Evolutionary conservation across 2,797 vertebrate genomes (phyloP), one percentile per base, ranked within the genome.

Genomic region (Amniataba percoides): DNA sequence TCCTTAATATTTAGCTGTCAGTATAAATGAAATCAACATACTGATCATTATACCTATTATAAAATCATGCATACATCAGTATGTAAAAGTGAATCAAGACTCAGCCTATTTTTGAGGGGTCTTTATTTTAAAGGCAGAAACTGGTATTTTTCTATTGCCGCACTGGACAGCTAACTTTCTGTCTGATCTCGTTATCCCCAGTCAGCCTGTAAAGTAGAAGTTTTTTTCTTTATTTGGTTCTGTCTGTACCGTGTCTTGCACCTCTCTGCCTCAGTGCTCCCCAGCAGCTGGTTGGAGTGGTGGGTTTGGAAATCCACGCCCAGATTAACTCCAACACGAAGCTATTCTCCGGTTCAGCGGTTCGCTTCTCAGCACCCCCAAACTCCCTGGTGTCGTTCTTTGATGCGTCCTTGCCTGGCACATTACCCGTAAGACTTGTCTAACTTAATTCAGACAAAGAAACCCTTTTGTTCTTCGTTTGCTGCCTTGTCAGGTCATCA

Each of bases 301-400:
- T 99, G 34, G 98, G 98, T 61, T 86, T 99, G 93, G 98, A 99
- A 94, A 93, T 99, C 88, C 98, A 99, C 39, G 97, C 97, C 21
- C 98, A 99, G 93, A 98, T 99, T 84, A 95, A 95, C 78, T 98
- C 98, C 66, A 95, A 92, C 67, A 97, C 97, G 57, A 99, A 99
- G 86, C 95, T 99, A 63, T 99, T 99, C 92, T 99, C 98, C 11
- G 94, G 96, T 82, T 97, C 98, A 46, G 71, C 90, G 52, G 98
- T 98, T 63, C 82, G 89, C 66, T 99, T 99, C 95, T 94, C 93
- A 55, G 96, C 97, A 56, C 97, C 98, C 75, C 98, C 98, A 19
- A 99, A 99, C 89, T 98, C 98, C 65, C 93, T 95, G 81, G 98
- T 99, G 39, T 98, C 98, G 12, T 97, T 97, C 92, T 98, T 99